Conservation (phyloP, 2,113 vertebrate species). For the Paracanthobrama guichenoti region DNA sequence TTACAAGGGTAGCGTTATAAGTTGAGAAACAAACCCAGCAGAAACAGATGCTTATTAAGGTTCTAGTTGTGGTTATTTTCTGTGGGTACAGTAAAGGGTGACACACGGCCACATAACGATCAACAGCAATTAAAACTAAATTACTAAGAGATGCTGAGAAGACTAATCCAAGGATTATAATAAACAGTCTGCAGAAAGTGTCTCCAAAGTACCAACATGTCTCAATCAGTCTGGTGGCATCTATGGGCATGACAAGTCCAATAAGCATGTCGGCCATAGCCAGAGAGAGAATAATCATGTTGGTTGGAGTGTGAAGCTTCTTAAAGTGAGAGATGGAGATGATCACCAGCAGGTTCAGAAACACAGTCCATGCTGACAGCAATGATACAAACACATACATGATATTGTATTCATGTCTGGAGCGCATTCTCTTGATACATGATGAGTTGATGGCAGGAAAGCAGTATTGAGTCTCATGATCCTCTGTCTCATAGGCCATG, state of each 20-base stretch:
- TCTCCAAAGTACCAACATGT: constrained; percentile 66
- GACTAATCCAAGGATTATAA: constrained; percentile 50
- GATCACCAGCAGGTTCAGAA: constrained; percentile 47
- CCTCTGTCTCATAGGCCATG: too few relatives aligned
- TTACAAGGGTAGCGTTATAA: background rate
- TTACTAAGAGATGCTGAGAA: constrained; percentile 55
- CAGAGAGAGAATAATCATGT: constrained; percentile 25
- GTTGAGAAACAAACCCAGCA: constrained; percentile 36
- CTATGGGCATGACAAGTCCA: constrained; percentile 80
- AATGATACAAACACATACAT: constrained; percentile 5
- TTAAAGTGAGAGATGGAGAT: constrained; percentile 63
- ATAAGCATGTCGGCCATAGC: background rate
- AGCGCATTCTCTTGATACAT: too few relatives aligned
- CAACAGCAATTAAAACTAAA: constrained; percentile 59
- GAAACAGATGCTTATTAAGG: constrained; percentile 57
- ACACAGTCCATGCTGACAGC: constrained; percentile 10
- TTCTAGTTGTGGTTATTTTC: background rate
- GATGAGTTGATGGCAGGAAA: too few relatives aligned
- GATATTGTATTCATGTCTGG: too few relatives aligned
- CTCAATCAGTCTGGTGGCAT: constrained; percentile 41
- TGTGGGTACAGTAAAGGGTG: background rate
- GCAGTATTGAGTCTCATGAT: too few relatives aligned
- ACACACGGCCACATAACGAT: constrained; percentile 20
- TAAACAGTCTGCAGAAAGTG: constrained; percentile 53
- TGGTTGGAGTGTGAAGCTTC: constrained; percentile 70